phyloP scores from a whole-genome alignment of 2,888 invertebrate genomes.

The Parnassius apollo region DNA sequence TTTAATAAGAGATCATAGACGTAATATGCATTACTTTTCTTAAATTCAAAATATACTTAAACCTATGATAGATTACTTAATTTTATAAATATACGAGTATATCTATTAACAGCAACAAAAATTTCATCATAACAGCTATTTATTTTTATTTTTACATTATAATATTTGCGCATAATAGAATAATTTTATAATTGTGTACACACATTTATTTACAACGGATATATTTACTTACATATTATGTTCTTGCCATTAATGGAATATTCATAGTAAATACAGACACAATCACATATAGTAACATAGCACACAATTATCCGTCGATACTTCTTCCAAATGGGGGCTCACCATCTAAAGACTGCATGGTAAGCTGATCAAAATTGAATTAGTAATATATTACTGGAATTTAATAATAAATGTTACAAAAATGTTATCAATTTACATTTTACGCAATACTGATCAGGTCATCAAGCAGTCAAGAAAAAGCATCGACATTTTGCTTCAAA shows the following conservation, averaged over 20 bases:
- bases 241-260: background rate
- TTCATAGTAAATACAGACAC: slow-evolving; percentile 5
- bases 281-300: background rate
- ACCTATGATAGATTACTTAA: slow-evolving; percentile 4
- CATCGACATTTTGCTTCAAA: slow-evolving; percentile 34
- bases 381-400: background rate
- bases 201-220: slow-evolving; percentile 34
- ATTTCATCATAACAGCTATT: background rate
- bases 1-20: background rate
- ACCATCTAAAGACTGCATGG: slow-evolving; percentile 57
- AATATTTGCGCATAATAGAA: background rate
- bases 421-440: background rate
- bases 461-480: slow-evolving; percentile 60
- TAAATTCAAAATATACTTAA: background rate
- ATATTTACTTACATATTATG: slow-evolving; percentile 23
- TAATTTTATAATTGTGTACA: slow-evolving; percentile 8
- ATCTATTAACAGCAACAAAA: background rate
- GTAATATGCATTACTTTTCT: background rate
- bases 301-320: slow-evolving; percentile 37
- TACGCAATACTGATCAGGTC: slow-evolving; percentile 47
- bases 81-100: background rate
- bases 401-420: background rate
- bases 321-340: slow-evolving; percentile 76
- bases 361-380: slow-evolving; percentile 47
- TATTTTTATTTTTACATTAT: background rate